Conservation (phyloP, 2,797 vertebrate species). For the Heterohyrax brucei region DNA sequence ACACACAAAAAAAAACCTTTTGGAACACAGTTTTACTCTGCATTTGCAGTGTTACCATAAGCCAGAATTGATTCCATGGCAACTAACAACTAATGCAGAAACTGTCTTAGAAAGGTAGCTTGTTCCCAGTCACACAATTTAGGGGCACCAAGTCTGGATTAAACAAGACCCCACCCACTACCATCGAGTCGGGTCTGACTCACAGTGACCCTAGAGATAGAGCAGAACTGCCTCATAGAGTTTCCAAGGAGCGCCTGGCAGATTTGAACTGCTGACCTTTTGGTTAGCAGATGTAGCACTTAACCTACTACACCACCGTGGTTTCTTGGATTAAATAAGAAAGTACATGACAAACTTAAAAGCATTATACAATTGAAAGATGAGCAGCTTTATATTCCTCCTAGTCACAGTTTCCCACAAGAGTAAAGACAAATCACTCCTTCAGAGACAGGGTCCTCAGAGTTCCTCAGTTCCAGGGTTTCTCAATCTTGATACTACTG, state of each 20-base stretch:
- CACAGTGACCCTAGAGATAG: too few species aligned
- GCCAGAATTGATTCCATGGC: not conserved
- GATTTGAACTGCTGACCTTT: too few species aligned
- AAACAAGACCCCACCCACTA: not conserved
- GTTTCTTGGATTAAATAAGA: not conserved
- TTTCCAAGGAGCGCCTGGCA: too few species aligned
- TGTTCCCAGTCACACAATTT: not conserved
- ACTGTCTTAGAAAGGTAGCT: not conserved
- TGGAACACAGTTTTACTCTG: not conserved
- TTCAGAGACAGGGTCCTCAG: not conserved
- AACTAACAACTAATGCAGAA: not conserved
- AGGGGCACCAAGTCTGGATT: not conserved
- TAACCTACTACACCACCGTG: too few species aligned
- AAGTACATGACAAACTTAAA: not conserved
- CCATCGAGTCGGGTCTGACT: too few species aligned
- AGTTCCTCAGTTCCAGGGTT: not conserved
- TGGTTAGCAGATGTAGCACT: too few species aligned
- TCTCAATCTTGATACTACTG: not conserved
- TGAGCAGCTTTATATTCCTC: not conserved
- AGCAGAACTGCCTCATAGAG: too few species aligned
- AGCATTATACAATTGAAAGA: not conserved
- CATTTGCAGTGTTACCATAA: not conserved
- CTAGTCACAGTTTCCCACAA: not conserved
- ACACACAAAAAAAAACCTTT: too few species aligned
- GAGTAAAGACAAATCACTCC: not conserved